These are phyloP conservation scores for Beris chalybata DNA, from an alignment of 2,888 invertebrate species.

Conservation along the genomic window DNA sequence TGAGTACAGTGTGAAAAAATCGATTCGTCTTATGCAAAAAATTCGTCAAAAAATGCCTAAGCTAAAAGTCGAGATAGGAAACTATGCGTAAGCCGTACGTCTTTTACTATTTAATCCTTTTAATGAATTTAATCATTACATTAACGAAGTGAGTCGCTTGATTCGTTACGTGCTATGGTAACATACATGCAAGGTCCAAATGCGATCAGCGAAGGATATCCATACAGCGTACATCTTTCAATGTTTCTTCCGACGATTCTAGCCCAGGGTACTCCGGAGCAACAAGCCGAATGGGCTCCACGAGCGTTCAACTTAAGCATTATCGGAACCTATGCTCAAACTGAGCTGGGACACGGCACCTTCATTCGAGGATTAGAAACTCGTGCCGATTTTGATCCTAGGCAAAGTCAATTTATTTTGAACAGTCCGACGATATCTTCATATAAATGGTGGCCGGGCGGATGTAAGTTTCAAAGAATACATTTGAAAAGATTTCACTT, in stretches of 20 bases:
- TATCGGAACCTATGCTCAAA: slow-evolving; percentile 95
- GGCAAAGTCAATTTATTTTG: slow-evolving; percentile 81
- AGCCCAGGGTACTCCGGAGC: slow-evolving; percentile 86
- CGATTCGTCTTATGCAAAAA: slow-evolving; percentile 71
- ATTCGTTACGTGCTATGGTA: slow-evolving; percentile 43
- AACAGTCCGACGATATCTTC: slow-evolving; percentile 85
- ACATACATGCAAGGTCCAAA: slow-evolving; percentile 47
- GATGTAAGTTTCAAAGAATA: slow-evolving; percentile 65
- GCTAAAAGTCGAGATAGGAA: slow-evolving; percentile 67
- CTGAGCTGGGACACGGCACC: slow-evolving; percentile 94
- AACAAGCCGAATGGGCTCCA: slow-evolving; percentile 85
- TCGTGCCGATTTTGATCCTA: slow-evolving; percentile 84
- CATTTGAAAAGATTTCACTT: neutral
- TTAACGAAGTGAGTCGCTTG: slow-evolving; percentile 49
- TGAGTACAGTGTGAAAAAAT: slow-evolving; percentile 74
- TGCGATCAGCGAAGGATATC: slow-evolving; percentile 54
- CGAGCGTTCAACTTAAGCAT: slow-evolving; percentile 81
- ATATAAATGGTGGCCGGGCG: slow-evolving; percentile 97
- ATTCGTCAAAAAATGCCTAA: slow-evolving; percentile 67
- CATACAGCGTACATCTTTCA: slow-evolving; percentile 76
- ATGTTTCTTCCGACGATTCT: slow-evolving; percentile 92
- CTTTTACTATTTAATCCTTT: neutral
- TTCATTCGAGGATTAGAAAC: slow-evolving; percentile 92
- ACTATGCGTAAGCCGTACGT: slow-evolving; percentile 63
- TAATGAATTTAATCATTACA: neutral